These are phyloP conservation scores for Eubasilissa regina DNA, from an alignment of 1,140 invertebrate species.

Conservation along the genomic window DNA sequence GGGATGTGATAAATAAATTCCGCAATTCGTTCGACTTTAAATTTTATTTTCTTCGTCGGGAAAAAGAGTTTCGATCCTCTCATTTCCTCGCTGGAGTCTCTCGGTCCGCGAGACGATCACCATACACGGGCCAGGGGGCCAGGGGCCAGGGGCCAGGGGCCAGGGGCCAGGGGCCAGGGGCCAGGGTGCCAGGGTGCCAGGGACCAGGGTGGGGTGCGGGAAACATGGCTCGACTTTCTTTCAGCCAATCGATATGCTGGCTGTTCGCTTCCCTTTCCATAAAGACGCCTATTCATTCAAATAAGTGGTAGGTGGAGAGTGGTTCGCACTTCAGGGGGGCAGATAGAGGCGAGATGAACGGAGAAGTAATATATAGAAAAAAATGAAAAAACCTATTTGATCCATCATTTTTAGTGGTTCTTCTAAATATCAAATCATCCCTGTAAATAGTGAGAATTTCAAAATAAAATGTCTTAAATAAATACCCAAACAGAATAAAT, in stretches of 20 bases:
- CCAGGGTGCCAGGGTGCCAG: neutral
- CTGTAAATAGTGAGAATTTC: no score
- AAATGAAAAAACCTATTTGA: no score
- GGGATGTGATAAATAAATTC: neutral
- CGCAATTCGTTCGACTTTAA: conserved; percentile 7
- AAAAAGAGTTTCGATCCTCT: neutral
- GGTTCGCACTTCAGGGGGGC: neutral
- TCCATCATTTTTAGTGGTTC: no score
- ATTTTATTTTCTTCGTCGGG: neutral
- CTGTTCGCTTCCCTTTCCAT: conserved; percentile 53
- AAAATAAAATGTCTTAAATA: no score
- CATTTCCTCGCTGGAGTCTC: neutral
- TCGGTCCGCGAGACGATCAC: conserved; percentile 39
- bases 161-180: no score
- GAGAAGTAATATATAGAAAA: no score
- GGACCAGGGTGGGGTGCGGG: neutral
- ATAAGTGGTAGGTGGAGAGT: conserved; percentile 48
- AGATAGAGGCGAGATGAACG: neutral
- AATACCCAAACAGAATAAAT: no score
- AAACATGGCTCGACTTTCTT: conserved; percentile 46
- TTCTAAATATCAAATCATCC: no score
- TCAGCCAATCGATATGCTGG: conserved; percentile 53
- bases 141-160: neutral
- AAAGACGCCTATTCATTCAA: conserved; percentile 55
- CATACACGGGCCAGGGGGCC: conserved; percentile 20